These are phyloP conservation scores for Vespertilio murinus DNA, from an alignment of 2,797 vertebrate genomes.

Conservation along the genomic window DNA sequence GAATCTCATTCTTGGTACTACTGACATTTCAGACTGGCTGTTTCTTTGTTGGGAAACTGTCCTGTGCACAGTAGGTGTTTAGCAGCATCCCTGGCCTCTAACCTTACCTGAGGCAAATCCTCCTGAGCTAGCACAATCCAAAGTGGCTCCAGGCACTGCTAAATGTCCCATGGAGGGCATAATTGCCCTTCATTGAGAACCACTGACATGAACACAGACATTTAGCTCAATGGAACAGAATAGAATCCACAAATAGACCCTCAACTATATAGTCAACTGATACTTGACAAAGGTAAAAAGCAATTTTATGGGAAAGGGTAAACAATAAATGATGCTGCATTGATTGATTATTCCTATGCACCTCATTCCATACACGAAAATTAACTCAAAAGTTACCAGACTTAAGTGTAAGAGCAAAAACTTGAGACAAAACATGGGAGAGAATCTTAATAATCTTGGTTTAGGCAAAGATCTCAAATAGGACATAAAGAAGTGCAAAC, in stretches of 20 bases:
- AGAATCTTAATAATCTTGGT: too few species aligned
- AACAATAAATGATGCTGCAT: background rate
- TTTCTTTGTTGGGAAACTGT: background rate
- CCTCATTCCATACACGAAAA: slow-evolving; percentile 13
- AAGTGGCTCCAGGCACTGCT: background rate
- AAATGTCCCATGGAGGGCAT: too few species aligned
- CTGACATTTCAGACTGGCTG: background rate
- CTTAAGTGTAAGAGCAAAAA: too few species aligned
- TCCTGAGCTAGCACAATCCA: accelerated
- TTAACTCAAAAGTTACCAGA: background rate
- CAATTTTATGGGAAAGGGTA: slow-evolving; percentile 14
- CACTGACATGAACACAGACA: background rate
- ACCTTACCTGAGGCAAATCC: background rate
- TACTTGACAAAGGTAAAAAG: background rate
- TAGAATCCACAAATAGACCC: background rate
- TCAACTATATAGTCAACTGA: background rate
- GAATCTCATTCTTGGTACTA: background rate
- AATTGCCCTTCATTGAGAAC: background rate
- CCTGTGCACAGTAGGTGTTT: background rate
- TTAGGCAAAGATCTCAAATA: too few species aligned
- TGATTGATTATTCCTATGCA: background rate
- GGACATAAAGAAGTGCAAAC: background rate
- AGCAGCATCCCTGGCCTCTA: background rate
- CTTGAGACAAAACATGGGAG: too few species aligned
- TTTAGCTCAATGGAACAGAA: background rate